Percentiles rank a stretch among this genome's conserved stretches.
Evolutionary conservation across 1,140 invertebrate species (phyloP).

Genomic region (Uloborus diversus): DNA sequence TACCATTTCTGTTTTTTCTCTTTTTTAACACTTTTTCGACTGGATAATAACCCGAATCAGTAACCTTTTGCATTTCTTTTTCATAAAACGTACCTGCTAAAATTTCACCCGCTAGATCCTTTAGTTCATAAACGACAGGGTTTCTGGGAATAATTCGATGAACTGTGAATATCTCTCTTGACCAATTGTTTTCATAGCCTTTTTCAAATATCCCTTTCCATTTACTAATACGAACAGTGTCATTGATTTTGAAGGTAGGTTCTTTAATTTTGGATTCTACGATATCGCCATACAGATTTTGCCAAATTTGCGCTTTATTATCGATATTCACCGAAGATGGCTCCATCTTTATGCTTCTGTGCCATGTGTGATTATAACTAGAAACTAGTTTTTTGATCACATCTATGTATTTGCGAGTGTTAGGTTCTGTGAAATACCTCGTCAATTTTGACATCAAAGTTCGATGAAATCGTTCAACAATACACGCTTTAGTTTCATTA

Average conservation of each 20-base stretch:
- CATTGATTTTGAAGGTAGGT: slow-evolving; percentile 61
- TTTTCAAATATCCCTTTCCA: slow-evolving; percentile 49
- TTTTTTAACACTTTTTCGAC: neutral
- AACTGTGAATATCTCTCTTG: slow-evolving; percentile 46
- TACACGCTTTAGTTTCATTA: slow-evolving; percentile 66
- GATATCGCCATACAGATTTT: slow-evolving; percentile 40
- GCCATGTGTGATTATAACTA: slow-evolving; percentile 65
- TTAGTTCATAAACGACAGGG: slow-evolving; percentile 27
- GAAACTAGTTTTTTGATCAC: slow-evolving; percentile 62
- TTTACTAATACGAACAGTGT: slow-evolving; percentile 56
- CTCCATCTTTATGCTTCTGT: slow-evolving; percentile 65
- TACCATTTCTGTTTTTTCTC: neutral
- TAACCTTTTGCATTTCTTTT: slow-evolving; percentile 23
- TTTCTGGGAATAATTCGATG: neutral
- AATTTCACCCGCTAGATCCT: slow-evolving; percentile 10
- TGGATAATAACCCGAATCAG: neutral
- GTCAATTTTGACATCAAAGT: slow-evolving; percentile 67
- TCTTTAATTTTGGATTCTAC: neutral
- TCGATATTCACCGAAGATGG: slow-evolving; percentile 62
- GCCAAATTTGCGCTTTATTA: slow-evolving; percentile 59
- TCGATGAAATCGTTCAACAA: slow-evolving; percentile 67
- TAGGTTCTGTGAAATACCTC: slow-evolving; percentile 64
- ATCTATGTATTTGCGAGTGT: slow-evolving; percentile 64
- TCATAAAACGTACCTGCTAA: slow-evolving; percentile 46
- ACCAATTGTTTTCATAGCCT: slow-evolving; percentile 47